Conservation (phyloP, 2,113 vertebrate species). For the Thunnus maccoyii region DNA sequence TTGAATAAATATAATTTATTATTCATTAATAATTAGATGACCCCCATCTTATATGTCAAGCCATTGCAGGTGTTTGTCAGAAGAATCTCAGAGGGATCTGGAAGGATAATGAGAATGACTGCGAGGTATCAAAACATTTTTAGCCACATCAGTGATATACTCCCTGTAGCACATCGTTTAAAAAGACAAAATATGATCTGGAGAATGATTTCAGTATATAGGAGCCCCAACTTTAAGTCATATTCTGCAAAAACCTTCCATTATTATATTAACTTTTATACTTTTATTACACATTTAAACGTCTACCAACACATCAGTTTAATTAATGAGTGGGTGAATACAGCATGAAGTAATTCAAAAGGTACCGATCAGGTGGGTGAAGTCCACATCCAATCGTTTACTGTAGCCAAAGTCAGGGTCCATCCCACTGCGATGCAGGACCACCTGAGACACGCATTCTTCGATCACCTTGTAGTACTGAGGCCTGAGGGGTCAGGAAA, state of each 20-base stretch:
- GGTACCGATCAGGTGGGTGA: constrained; percentile 93
- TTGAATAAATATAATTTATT: constrained; percentile 51
- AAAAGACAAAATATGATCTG: background rate
- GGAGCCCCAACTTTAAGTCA: background rate
- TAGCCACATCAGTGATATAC: constrained; percentile 30
- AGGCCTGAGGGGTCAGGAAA: constrained; percentile 84
- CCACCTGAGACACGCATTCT: constrained; percentile 95
- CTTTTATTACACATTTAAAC: background rate
- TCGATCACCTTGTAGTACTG: constrained; percentile 99
- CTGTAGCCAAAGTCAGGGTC: constrained; percentile 97
- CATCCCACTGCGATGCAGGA: constrained; percentile 93
- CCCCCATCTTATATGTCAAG: constrained; percentile 54
- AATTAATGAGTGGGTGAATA: background rate
- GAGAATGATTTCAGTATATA: background rate
- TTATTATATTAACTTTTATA: background rate
- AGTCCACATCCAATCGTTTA: constrained; percentile 93
- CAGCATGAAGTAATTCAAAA: background rate
- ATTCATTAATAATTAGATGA: constrained; percentile 68
- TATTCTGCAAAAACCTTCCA: background rate
- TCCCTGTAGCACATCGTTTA: constrained; percentile 12
- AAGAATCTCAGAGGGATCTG: constrained; percentile 24
- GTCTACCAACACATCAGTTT: background rate
- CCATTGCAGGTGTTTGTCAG: constrained; percentile 65
- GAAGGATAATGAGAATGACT: constrained; percentile 66
- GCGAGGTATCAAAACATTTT: constrained; percentile 48